These are phyloP conservation scores for Philantomba maxwellii DNA, from an alignment of 2,113 vertebrate species.

Conservation along the genomic window DNA sequence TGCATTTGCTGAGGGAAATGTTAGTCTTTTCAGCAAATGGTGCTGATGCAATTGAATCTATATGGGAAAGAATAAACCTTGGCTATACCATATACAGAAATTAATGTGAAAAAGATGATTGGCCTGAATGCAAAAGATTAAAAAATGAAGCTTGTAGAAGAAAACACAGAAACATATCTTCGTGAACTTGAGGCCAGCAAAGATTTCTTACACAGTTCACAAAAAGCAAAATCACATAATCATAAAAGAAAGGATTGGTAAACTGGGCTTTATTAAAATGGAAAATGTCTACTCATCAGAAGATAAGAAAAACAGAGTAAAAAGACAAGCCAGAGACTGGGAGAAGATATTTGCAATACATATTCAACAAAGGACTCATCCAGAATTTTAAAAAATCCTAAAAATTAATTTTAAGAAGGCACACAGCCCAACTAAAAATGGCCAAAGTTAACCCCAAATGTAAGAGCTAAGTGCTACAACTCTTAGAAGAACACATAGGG, in stretches of 20 bases:
- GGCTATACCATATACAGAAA: background rate
- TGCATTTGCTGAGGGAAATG: background rate
- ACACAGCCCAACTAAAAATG: background rate
- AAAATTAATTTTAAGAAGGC: slow-evolving; percentile 11
- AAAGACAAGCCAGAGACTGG: background rate
- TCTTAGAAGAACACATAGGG: background rate
- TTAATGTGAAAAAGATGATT: background rate
- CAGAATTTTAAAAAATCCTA: background rate
- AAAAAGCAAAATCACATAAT: background rate
- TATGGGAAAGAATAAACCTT: background rate
- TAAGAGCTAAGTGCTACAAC: background rate
- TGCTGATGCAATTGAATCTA: background rate
- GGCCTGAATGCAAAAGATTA: background rate
- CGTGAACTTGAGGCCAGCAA: background rate
- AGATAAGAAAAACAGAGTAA: background rate
- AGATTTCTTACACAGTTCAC: background rate
- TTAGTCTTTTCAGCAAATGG: background rate
- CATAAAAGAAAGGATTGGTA: background rate
- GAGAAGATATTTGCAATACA: background rate
- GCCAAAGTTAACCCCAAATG: background rate
- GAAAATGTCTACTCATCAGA: background rate
- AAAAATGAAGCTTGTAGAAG: background rate
- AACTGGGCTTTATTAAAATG: background rate
- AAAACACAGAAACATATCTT: background rate
- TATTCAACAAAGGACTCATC: background rate